A percentile compares a stretch with the other conserved stretches of the same genome.
Evolutionary conservation across 2,888 invertebrate genomes (phyloP).

Genomic region (Caenorhabditis imperialis): DNA sequence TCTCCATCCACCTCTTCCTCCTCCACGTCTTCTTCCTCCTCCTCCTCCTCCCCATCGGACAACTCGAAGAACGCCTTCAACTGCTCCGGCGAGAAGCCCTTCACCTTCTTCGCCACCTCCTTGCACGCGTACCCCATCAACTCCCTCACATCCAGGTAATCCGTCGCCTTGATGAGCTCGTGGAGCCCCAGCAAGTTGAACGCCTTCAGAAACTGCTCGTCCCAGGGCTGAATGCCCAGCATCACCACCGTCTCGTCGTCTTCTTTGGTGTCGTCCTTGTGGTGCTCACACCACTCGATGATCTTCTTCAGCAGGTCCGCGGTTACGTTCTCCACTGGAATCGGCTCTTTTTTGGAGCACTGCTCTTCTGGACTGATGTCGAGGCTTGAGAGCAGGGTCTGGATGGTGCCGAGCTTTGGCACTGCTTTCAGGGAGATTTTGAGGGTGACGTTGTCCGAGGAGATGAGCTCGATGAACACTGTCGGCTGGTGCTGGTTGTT

Average conservation of each 20-base stretch:
- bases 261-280: not conserved
- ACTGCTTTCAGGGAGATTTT: too few relatives aligned
- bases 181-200: not conserved
- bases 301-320: not conserved
- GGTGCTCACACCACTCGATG: conserved; percentile 1
- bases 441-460: too few relatives aligned
- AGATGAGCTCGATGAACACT: too few relatives aligned
- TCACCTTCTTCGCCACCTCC: not conserved
- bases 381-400: too few relatives aligned
- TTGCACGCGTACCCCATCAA: not conserved
- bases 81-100: not conserved
- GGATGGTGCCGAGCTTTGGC: too few relatives aligned
- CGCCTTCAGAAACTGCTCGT: not conserved
- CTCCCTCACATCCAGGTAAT: not conserved
- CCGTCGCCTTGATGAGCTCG: not conserved
- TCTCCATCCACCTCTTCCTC: not conserved
- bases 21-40: not conserved
- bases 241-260: not conserved
- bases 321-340: not conserved
- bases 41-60: not conserved
- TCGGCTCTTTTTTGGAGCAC: not conserved
- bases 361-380: too few relatives aligned
- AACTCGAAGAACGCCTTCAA: not conserved
- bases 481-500: too few relatives aligned
- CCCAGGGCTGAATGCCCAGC: not conserved